These are phyloP conservation scores for Trypoxylus dichotomus DNA, from an alignment of 1,140 invertebrate genomes.

Conservation along the genomic window DNA sequence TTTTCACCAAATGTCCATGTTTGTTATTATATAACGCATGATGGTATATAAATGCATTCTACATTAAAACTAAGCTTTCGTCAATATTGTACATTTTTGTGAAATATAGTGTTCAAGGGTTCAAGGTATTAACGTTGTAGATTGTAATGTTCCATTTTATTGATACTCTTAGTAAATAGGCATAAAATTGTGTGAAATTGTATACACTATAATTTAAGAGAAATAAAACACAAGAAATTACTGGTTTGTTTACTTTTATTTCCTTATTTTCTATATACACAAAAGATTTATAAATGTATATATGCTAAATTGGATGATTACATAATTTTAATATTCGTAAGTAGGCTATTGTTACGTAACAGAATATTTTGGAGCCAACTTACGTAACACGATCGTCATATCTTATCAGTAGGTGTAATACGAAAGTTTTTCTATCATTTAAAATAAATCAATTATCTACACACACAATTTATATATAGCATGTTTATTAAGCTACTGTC, in stretches of 20 bases:
- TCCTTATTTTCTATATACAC: not conserved
- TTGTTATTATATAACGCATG: not conserved
- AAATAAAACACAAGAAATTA: not conserved
- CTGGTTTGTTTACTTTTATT: not conserved
- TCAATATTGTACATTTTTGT: not conserved
- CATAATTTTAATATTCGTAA: too few relatives aligned
- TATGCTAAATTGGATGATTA: too few relatives aligned
- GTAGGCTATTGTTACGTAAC: too few relatives aligned
- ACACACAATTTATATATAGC: too few relatives aligned
- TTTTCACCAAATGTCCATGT: not conserved
- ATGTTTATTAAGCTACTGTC: too few relatives aligned
- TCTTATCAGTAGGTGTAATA: too few relatives aligned
- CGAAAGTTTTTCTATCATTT: too few relatives aligned
- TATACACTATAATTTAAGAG: constrained; percentile 4
- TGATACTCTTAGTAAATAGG: not conserved
- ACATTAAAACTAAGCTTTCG: not conserved
- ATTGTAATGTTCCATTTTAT: constrained; percentile 14
- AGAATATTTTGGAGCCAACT: too few relatives aligned
- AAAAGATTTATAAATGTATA: not conserved
- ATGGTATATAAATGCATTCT: not conserved
- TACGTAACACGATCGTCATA: too few relatives aligned
- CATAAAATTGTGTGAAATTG: not conserved
- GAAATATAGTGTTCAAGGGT: not conserved
- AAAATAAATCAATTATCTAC: too few relatives aligned
- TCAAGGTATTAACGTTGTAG: constrained; percentile 1